phyloP scores from a whole-genome alignment of 2,888 invertebrate species.

The Ichneumoninae sp. region DNA sequence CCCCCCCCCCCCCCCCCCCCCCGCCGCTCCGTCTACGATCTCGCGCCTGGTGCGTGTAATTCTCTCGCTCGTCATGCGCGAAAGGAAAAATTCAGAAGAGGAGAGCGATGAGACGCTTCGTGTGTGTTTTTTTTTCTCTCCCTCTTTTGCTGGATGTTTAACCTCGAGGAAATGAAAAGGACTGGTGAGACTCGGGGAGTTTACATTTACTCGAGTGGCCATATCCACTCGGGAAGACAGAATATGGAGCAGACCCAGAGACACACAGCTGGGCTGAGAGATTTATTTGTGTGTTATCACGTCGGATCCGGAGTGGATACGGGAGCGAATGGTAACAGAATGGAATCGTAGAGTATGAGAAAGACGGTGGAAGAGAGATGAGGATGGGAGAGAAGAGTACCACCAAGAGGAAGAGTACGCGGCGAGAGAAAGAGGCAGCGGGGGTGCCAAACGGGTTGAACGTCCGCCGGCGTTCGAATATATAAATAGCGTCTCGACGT shows the following conservation, averaged over 20 bases:
- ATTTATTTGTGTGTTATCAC: slow-evolving; percentile 78
- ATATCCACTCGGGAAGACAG: slow-evolving; percentile 44
- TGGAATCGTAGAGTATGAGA: slow-evolving; percentile 46
- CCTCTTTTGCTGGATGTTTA: neutral
- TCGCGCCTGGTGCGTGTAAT: slow-evolving; percentile 14
- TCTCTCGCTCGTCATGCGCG: slow-evolving; percentile 14
- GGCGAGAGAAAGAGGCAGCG: slow-evolving; percentile 46
- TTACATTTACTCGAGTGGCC: slow-evolving; percentile 48
- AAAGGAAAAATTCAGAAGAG: neutral
- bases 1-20: too few relatives aligned
- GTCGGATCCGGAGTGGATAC: slow-evolving; percentile 70
- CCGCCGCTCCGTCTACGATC: neutral
- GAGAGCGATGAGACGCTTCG: neutral
- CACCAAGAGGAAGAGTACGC: slow-evolving; percentile 52
- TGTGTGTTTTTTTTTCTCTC: neutral
- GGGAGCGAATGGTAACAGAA: slow-evolving; percentile 65
- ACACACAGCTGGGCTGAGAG: slow-evolving; percentile 70
- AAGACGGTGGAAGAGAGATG: slow-evolving; percentile 41
- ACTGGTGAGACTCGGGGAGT: slow-evolving; percentile 14
- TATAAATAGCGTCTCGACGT: slow-evolving; percentile 76
- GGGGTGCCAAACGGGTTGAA: slow-evolving; percentile 74
- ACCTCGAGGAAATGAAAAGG: neutral
- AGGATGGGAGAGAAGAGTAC: slow-evolving; percentile 33
- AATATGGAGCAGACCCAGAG: slow-evolving; percentile 69
- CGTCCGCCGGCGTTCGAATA: slow-evolving; percentile 73